These are phyloP conservation scores for Pterocles orientalis DNA, from an alignment of 2,113 vertebrate genomes.

Conservation along the genomic window DNA sequence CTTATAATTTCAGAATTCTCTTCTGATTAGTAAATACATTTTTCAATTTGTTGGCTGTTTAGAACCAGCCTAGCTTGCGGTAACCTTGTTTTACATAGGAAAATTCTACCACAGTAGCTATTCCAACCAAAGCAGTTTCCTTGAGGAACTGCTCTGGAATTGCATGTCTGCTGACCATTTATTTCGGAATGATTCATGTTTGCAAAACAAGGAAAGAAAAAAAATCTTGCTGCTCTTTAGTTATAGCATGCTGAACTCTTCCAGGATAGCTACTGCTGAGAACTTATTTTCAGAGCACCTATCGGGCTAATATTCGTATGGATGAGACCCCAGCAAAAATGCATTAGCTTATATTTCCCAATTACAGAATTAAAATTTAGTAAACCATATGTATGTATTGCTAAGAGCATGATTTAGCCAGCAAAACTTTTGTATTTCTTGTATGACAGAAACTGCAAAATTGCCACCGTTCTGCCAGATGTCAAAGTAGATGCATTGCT, in stretches of 20 bases:
- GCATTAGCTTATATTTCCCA: not conserved
- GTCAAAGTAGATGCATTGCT: not conserved
- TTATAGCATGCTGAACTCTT: not conserved
- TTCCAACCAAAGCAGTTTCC: not conserved
- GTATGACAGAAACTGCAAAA: not conserved
- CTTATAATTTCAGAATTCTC: not conserved
- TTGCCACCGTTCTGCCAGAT: not conserved
- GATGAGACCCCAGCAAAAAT: not conserved
- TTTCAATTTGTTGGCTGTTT: not conserved
- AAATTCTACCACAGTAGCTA: not conserved
- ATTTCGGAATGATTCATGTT: not conserved
- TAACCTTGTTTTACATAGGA: not conserved
- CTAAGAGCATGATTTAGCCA: not conserved
- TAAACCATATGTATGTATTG: not conserved
- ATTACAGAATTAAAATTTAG: not conserved
- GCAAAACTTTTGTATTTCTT: not conserved
- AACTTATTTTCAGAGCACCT: not conserved
- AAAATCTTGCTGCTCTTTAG: not conserved
- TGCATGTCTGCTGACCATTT: not conserved
- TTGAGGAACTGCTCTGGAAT: not conserved
- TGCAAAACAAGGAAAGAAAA: not conserved
- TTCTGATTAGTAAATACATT: not conserved
- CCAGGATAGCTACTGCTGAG: not conserved
- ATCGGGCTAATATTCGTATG: not conserved
- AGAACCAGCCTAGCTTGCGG: not conserved